Evolutionary conservation across 2,797 vertebrate species (phyloP).

Genomic region (Centroberyx gerrardi): DNA sequence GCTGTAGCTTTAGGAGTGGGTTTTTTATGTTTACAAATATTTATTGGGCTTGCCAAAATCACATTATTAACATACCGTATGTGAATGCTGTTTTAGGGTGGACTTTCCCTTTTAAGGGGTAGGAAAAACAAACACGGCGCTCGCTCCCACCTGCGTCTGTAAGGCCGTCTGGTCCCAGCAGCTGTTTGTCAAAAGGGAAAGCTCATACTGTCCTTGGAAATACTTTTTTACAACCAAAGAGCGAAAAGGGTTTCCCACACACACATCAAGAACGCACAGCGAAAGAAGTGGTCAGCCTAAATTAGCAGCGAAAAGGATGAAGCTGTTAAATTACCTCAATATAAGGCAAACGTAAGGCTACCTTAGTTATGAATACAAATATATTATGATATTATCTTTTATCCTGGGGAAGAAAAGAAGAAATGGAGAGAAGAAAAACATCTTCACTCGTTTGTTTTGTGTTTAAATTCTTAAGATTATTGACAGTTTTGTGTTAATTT

Average conservation of each 20-base stretch:
- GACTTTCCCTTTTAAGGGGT: conserved; percentile 26
- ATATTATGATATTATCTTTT: not conserved
- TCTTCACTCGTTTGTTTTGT: not conserved
- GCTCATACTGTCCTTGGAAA: conserved; percentile 9
- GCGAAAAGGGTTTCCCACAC: not conserved
- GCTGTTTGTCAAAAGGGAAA: conserved; percentile 28
- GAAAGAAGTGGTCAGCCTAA: not conserved
- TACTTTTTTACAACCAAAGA: not conserved
- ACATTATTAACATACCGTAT: not conserved
- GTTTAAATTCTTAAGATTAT: conserved; percentile 3
- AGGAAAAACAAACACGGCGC: conserved; percentile 58
- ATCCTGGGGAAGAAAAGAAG: not conserved
- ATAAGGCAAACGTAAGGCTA: not conserved
- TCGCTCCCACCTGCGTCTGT: conserved; percentile 40
- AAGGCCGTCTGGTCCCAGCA: not conserved
- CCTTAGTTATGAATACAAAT: conserved; percentile 1
- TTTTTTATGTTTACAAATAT: not conserved
- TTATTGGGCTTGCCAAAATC: not conserved
- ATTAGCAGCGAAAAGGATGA: not conserved
- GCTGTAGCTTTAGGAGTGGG: not conserved
- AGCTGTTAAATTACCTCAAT: not conserved
- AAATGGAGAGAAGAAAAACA: not conserved
- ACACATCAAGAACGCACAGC: not conserved
- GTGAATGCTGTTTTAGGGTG: conserved; percentile 24
- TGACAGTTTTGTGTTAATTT: conserved; percentile 31